Conservation (phyloP, 2,888 invertebrate genomes). For the Pedicia rivosa region DNA sequence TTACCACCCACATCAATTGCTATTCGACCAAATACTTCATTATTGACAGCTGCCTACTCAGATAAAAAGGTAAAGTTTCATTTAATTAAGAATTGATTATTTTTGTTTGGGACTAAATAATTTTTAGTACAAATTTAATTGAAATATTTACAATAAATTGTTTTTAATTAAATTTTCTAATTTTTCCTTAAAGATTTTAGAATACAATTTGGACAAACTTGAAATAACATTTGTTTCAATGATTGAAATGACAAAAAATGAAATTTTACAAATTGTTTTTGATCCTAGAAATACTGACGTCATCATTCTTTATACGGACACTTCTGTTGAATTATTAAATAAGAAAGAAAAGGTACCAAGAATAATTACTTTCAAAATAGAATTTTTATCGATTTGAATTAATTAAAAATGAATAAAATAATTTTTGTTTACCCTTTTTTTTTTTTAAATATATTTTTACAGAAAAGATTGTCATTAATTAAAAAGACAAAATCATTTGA, state of each 20-base stretch:
- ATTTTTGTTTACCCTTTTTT: too few species aligned
- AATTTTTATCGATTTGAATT: too few species aligned
- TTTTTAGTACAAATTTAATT: not conserved
- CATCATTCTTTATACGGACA: constrained; percentile 50
- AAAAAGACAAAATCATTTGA: too few species aligned
- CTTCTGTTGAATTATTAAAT: not conserved
- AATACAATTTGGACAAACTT: constrained; percentile 49
- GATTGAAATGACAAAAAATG: constrained; percentile 29
- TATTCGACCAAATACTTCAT: constrained; percentile 40
- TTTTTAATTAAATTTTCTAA: constrained; percentile 7
- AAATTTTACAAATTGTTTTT: constrained; percentile 41
- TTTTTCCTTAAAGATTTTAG: constrained; percentile 45
- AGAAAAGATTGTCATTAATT: too few species aligned
- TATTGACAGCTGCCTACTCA: constrained; percentile 55
- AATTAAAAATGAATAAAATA: too few species aligned
- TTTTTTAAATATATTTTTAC: too few species aligned
- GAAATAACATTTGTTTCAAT: constrained; percentile 49
- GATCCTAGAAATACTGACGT: constrained; percentile 46
- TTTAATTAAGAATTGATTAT: too few species aligned
- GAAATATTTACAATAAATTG: constrained; percentile 5
- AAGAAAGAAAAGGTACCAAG: not conserved
- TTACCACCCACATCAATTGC: constrained; percentile 56
- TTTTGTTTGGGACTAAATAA: too few species aligned
- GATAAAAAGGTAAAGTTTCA: constrained; percentile 57
- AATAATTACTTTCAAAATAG: too few species aligned